Percentiles rank a stretch among this genome's conserved stretches.
phyloP scores from a whole-genome alignment of 2,888 invertebrate genomes.

The Anagyrus pseudococci region DNA sequence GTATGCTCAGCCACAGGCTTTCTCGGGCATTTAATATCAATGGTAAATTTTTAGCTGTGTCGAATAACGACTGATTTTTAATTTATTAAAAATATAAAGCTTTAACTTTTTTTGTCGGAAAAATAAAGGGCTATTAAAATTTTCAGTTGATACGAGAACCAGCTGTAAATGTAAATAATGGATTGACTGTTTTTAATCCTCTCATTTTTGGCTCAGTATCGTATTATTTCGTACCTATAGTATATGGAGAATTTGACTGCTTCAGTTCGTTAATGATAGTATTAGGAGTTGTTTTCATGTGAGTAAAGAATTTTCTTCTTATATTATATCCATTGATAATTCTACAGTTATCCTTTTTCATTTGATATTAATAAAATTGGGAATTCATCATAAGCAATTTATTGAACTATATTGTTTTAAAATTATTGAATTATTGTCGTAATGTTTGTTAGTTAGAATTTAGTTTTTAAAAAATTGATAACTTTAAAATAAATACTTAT shows the following conservation, averaged over 20 bases:
- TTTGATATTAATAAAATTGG: no score
- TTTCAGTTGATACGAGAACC: constrained; percentile 49
- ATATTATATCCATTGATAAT: no score
- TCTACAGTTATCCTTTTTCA: no score
- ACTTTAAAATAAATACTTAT: no score
- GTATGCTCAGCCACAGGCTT: constrained; percentile 50
- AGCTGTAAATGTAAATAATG: constrained; percentile 47
- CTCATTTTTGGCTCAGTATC: constrained; percentile 52
- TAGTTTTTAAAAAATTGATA: no score
- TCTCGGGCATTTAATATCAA: constrained; percentile 53
- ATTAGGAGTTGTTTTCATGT: constrained; percentile 51
- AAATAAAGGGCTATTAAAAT: background rate
- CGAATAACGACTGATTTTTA: background rate
- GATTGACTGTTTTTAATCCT: constrained; percentile 57
- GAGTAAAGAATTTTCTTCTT: constrained; percentile 36
- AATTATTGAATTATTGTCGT: no score
- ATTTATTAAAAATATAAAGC: background rate
- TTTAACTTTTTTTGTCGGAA: no score
- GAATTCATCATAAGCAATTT: no score
- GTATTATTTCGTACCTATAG: constrained; percentile 45
- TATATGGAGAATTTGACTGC: constrained; percentile 50
- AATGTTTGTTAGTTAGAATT: no score
- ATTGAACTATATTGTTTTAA: no score
- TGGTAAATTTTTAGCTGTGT: constrained; percentile 48
- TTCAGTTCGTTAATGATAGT: constrained; percentile 47